Evolutionary conservation across 2,797 vertebrate species (phyloP).

Genomic region (Neomorphus geoffroyi): DNA sequence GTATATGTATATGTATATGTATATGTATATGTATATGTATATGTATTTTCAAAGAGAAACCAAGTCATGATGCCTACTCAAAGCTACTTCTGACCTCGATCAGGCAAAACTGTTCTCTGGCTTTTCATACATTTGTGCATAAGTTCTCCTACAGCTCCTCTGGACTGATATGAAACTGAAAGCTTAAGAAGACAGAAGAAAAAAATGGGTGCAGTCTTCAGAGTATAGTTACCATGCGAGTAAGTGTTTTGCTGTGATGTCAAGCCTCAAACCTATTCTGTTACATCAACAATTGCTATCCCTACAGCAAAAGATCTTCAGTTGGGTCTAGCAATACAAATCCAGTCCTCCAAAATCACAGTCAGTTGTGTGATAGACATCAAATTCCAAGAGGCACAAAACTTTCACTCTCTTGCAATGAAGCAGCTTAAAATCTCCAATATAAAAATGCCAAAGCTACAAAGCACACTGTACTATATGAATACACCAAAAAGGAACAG

Average conservation of each 20-base stretch:
- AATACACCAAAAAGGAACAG: background rate
- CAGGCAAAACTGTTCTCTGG: background rate
- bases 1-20: too few species aligned
- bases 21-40: background rate
- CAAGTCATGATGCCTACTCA: background rate
- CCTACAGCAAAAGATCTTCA: background rate
- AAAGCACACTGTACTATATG: background rate
- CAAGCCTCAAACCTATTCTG: background rate
- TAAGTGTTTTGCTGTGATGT: background rate
- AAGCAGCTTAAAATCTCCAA: background rate
- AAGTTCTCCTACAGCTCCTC: background rate
- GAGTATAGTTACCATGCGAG: background rate
- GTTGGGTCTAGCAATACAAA: background rate
- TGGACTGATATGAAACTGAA: background rate
- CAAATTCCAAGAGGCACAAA: background rate
- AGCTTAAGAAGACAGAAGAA: background rate
- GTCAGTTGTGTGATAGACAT: background rate
- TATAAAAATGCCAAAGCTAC: background rate
- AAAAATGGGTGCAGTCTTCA: background rate
- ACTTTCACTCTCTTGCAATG: background rate
- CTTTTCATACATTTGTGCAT: background rate
- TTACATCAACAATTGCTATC: background rate
- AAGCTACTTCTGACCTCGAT: background rate
- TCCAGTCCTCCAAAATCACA: background rate
- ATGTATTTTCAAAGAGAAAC: background rate